Evolutionary conservation across 2,888 invertebrate species (phyloP).

Genomic region (Lasioglossum morio): DNA sequence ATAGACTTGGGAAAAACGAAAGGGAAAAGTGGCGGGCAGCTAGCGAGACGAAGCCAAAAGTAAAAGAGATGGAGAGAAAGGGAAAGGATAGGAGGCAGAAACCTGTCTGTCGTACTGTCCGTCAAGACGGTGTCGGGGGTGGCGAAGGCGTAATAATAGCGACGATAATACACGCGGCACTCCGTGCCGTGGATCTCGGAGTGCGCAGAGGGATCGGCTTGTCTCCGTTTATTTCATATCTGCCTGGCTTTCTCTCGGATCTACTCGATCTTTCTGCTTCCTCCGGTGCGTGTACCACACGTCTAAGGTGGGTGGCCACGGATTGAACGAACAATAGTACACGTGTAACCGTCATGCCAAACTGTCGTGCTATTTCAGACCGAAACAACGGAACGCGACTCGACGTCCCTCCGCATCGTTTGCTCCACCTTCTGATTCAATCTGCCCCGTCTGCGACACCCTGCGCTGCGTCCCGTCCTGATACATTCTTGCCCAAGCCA

Average conservation of each 20-base stretch:
- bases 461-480: not conserved
- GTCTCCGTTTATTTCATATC: constrained; percentile 53
- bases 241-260: constrained; percentile 53
- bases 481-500: constrained; percentile 19
- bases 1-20: constrained; percentile 14
- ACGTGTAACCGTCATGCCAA: constrained; percentile 79
- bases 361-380: constrained; percentile 70
- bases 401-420: constrained; percentile 32
- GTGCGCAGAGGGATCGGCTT: constrained; percentile 26
- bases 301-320: constrained; percentile 71
- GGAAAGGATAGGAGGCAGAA: constrained; percentile 41
- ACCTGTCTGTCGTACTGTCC: constrained; percentile 69
- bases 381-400: constrained; percentile 65
- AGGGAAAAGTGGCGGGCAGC: not conserved
- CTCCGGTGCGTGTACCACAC: constrained; percentile 37
- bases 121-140: constrained; percentile 72
- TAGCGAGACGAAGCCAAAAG: not conserved
- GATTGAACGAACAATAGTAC: constrained; percentile 76
- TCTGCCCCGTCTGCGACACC: constrained; percentile 26
- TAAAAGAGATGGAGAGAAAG: not conserved
- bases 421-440: constrained; percentile 28
- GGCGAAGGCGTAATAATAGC: constrained; percentile 79
- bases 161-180: constrained; percentile 73
- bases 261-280: constrained; percentile 52
- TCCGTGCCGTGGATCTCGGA: constrained; percentile 39